A percentile compares a stretch with the other conserved stretches of the same genome.
These are phyloP conservation scores for Gambelia wislizenii DNA, from an alignment of 2,797 vertebrate genomes.

Conservation along the genomic window DNA sequence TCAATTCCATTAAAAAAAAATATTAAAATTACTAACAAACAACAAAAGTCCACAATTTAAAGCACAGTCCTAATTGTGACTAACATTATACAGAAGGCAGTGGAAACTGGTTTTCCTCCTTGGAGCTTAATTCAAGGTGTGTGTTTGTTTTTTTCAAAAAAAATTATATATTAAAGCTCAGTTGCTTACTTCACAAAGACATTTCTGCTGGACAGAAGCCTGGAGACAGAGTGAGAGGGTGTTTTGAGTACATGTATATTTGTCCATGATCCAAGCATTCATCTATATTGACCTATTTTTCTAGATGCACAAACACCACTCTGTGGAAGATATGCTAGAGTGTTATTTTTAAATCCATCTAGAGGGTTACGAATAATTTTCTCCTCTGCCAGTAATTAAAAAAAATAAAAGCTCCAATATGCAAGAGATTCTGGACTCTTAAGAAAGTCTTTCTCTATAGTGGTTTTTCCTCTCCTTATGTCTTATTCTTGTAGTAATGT, in stretches of 20 bases:
- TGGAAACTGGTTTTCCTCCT: slow-evolving; percentile 46
- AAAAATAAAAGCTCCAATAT: neutral
- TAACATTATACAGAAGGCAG: slow-evolving; percentile 32
- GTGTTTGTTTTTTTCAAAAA: neutral
- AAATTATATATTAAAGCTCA: slow-evolving; percentile 32
- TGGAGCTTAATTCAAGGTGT: slow-evolving; percentile 40
- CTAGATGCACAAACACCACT: slow-evolving; percentile 39
- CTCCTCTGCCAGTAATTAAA: slow-evolving; percentile 45
- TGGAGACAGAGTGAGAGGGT: neutral
- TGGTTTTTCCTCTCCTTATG: neutral
- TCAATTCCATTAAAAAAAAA: slow-evolving; percentile 35
- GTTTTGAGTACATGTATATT: neutral
- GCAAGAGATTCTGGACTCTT: slow-evolving; percentile 42
- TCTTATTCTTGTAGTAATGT: slow-evolving; percentile 89
- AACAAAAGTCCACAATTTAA: slow-evolving; percentile 17
- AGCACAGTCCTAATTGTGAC: slow-evolving; percentile 12
- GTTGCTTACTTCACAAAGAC: slow-evolving; percentile 40
- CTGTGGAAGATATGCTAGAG: slow-evolving; percentile 61
- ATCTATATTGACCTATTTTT: slow-evolving; percentile 31
- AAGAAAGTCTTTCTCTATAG: slow-evolving; percentile 44
- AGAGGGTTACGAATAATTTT: slow-evolving; percentile 42
- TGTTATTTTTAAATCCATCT: slow-evolving; percentile 54
- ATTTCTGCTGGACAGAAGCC: slow-evolving; percentile 15
- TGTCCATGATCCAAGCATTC: slow-evolving; percentile 37
- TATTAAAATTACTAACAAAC: neutral